A percentile compares a stretch with the other conserved stretches of the same genome.
These are phyloP conservation scores for Mythimna lalbum DNA, from an alignment of 2,888 invertebrate genomes.

Conservation along the genomic window DNA sequence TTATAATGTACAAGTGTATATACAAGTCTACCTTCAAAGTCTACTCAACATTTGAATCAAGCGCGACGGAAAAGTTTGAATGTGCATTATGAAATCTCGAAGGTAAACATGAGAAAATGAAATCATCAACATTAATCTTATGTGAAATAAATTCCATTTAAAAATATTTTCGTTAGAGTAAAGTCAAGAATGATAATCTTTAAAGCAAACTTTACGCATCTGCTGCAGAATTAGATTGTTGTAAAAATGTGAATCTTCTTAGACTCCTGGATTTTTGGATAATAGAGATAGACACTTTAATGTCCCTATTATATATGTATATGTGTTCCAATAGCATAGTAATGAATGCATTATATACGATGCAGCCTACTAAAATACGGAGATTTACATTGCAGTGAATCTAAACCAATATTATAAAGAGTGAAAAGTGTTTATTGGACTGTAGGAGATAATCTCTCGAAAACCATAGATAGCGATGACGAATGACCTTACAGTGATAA, in stretches of 20 bases:
- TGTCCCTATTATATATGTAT: no score
- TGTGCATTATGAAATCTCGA: constrained; percentile 33
- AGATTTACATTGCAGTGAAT: background rate
- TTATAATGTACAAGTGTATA: background rate
- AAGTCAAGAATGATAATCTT: no score
- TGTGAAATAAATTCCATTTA: constrained; percentile 9
- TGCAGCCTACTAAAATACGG: background rate
- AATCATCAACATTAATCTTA: constrained; percentile 6
- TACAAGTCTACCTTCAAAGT: constrained; percentile 16
- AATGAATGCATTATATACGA: background rate
- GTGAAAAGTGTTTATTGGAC: background rate
- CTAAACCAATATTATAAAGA: background rate
- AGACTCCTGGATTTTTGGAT: no score
- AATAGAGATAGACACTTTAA: background rate
- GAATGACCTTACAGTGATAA: background rate
- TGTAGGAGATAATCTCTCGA: background rate
- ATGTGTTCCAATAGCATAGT: background rate
- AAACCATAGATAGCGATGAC: background rate
- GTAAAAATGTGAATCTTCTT: no score
- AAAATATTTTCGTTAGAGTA: background rate
- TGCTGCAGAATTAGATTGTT: no score
- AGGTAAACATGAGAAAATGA: constrained; percentile 36
- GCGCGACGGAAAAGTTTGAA: constrained; percentile 7
- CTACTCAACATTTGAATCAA: constrained; percentile 18
- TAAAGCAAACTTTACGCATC: no score